These are phyloP conservation scores for Tetramorium bicarinatum DNA, from an alignment of 2,888 invertebrate genomes.

Conservation along the genomic window DNA sequence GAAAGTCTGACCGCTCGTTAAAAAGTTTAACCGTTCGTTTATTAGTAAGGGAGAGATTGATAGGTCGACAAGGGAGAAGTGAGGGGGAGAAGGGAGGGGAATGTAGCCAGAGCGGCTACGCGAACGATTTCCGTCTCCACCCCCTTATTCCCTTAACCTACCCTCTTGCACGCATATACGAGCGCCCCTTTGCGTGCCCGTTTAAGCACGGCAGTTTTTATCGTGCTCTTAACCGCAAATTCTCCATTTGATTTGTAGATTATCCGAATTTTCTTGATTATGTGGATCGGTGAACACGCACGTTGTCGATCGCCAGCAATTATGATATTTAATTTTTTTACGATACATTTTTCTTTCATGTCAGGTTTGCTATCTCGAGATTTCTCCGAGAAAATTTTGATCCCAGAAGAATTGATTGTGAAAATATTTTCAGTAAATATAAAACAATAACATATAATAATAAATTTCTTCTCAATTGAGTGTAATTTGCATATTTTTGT, in stretches of 20 bases:
- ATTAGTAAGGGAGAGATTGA: slow-evolving; percentile 72
- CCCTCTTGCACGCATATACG: slow-evolving; percentile 23
- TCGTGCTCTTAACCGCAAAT: slow-evolving; percentile 32
- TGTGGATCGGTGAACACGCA: background rate
- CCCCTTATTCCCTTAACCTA: slow-evolving; percentile 40
- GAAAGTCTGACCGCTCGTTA: slow-evolving; percentile 82
- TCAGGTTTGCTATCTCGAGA: background rate
- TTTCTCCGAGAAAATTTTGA: background rate
- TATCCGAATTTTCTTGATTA: slow-evolving; percentile 30
- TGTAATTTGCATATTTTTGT: background rate
- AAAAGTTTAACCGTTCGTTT: slow-evolving; percentile 82
- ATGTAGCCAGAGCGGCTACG: slow-evolving; percentile 63
- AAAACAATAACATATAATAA: background rate
- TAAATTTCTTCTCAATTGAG: background rate
- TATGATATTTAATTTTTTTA: background rate
- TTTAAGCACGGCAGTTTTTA: slow-evolving; percentile 39
- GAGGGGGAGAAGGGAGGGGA: slow-evolving; percentile 35
- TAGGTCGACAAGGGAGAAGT: background rate
- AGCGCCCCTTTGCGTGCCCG: slow-evolving; percentile 35
- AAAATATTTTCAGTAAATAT: background rate
- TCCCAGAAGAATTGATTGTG: background rate
- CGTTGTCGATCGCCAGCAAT: background rate
- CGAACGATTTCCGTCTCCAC: slow-evolving; percentile 38
- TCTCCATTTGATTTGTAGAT: slow-evolving; percentile 21
- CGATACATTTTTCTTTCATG: background rate